Percentiles rank a stretch among this genome's conserved stretches.
Evolutionary conservation across 2,888 invertebrate genomes (phyloP).

Genomic region (Tinea pellionella): DNA sequence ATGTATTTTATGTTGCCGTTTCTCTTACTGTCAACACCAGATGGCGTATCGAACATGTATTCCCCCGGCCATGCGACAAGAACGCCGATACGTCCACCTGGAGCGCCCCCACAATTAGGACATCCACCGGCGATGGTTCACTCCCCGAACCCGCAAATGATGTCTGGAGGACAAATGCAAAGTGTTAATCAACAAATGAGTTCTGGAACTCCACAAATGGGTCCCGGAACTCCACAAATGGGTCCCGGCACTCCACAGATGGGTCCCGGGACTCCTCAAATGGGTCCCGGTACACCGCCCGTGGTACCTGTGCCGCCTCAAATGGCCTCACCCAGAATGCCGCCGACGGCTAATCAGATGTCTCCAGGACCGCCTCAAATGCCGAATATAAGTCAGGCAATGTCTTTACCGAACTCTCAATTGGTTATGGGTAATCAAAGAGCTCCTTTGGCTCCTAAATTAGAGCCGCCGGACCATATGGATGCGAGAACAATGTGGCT

Average conservation of each 20-base stretch:
- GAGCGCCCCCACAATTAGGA: slow-evolving; percentile 33
- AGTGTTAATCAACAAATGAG: slow-evolving; percentile 13
- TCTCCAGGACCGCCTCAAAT: slow-evolving; percentile 57
- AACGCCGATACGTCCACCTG: slow-evolving; percentile 42
- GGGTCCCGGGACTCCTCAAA: slow-evolving; percentile 35
- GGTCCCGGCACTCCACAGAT: slow-evolving; percentile 30
- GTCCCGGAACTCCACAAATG: slow-evolving; percentile 14
- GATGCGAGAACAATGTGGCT: slow-evolving; percentile 73
- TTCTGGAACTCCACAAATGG: slow-evolving; percentile 6
- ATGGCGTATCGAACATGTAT: slow-evolving; percentile 61
- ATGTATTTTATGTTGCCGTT: slow-evolving; percentile 21
- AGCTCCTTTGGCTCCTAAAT: slow-evolving; percentile 61
- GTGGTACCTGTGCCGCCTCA: slow-evolving; percentile 44
- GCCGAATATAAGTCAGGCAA: slow-evolving; percentile 49
- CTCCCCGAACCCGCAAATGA: slow-evolving; percentile 25
- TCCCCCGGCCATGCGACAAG: slow-evolving; percentile 52
- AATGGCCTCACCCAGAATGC: slow-evolving; percentile 55
- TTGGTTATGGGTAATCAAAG: slow-evolving; percentile 52
- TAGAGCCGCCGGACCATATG: slow-evolving; percentile 70
- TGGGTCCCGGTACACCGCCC: slow-evolving; percentile 38
- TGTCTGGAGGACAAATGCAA: slow-evolving; percentile 18
- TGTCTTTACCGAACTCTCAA: slow-evolving; percentile 50
- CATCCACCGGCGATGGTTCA: slow-evolving; percentile 34
- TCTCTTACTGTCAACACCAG: slow-evolving; percentile 41
- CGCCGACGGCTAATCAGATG: slow-evolving; percentile 55